Evolutionary conservation across 2,888 invertebrate genomes (phyloP), one percentile per base, ranked within the genome.

Genomic region (Biston stratarius): DNA sequence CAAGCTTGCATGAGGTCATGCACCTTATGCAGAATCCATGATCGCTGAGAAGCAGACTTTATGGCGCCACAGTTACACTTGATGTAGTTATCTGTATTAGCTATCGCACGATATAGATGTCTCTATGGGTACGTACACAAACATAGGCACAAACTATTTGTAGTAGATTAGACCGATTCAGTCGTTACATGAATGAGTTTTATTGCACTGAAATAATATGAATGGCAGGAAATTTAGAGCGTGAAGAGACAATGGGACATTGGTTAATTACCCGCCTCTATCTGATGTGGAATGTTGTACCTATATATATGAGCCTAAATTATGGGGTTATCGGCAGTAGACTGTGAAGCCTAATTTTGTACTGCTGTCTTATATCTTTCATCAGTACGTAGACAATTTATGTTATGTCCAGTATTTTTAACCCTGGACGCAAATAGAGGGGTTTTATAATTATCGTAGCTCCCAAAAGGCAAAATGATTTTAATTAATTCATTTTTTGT

Each of bases 161-260:
- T 77, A 71, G 71, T 79, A 77, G 81, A 83, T 86, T 83, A 86
- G 85, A 83, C 81, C 78, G 62, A 61, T 64, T 67, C 61, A 57
- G 45, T 59, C 47, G 45, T 67, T 68, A 61, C 64, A 80, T 85
- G 85, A 89, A 88, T 87, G 88, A 84, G 79, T 81, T 82, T 82
- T 81, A 83, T 81, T 79, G 72, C 70, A 70, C 72, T 78, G 75
- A 77, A 24, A 61, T 55, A 78, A 79, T 78, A 78, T 85, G 83
- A 86, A 85, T 83, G 83, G 72, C 61, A 75, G 75, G 80, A 80
- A 89, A 90, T 89, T 88, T 81, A 86, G 91, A 92, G 89, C 91
- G 90, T 88, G 88, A 90, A 86, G 79, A 83, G 82, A 87, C 87
- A 90, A 87, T 87, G 74, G 82, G 81, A 81, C 84, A 80, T 70